Evolutionary conservation across 2,888 invertebrate species (phyloP).

Genomic region (Chloromyia formosa): DNA sequence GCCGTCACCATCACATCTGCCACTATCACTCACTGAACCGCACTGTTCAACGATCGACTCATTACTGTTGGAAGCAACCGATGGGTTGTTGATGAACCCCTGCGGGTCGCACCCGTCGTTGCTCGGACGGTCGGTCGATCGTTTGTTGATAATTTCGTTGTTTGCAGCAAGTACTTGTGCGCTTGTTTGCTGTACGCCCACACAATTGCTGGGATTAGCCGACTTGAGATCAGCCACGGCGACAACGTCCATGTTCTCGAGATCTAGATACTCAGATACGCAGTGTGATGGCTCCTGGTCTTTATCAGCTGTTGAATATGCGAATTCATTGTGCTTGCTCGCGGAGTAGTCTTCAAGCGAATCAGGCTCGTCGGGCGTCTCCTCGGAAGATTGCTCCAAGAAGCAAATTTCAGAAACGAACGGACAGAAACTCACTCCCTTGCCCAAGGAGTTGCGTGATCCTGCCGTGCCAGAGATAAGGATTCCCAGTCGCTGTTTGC

Average conservation of each 20-base stretch:
- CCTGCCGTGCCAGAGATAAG: slow-evolving; percentile 54
- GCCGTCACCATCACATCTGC: slow-evolving; percentile 46
- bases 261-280: not conserved
- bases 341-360: slow-evolving; percentile 31
- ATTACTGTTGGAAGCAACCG: slow-evolving; percentile 40
- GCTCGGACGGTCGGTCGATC: not conserved
- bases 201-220: slow-evolving; percentile 20
- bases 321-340: not conserved
- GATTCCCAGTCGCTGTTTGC: slow-evolving; percentile 61
- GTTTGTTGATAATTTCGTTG: slow-evolving; percentile 43
- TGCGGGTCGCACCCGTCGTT: slow-evolving; percentile 19
- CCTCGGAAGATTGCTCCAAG: slow-evolving; percentile 71
- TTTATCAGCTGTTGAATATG: slow-evolving; percentile 11
- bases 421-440: slow-evolving; percentile 81
- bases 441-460: slow-evolving; percentile 62
- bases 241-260: not conserved
- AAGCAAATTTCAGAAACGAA: slow-evolving; percentile 83
- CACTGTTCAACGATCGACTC: slow-evolving; percentile 48
- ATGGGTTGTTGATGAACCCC: slow-evolving; percentile 3
- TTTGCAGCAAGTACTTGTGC: slow-evolving; percentile 28
- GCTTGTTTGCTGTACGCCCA: slow-evolving; percentile 37
- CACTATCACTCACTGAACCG: slow-evolving; percentile 54
- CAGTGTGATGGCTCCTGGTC: not conserved
- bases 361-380: slow-evolving; percentile 49
- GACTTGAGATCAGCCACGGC: not conserved